Evolutionary conservation across 2,113 vertebrate genomes (phyloP).

Genomic region (Zosterops hypoxanthus): DNA sequence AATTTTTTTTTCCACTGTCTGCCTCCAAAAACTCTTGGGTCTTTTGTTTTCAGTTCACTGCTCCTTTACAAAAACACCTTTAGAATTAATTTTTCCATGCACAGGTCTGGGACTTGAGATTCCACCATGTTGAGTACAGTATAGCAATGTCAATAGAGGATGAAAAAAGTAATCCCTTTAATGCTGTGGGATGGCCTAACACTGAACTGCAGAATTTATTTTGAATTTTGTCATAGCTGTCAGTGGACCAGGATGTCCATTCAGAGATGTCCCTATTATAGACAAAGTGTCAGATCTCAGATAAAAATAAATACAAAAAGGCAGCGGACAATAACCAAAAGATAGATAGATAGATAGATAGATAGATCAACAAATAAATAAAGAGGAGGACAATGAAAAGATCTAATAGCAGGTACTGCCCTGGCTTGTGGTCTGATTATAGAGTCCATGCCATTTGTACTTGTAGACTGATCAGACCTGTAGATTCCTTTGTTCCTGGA

Average conservation of each 20-base stretch:
- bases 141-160: neutral
- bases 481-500: neutral
- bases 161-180: neutral
- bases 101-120: neutral
- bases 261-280: neutral
- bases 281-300: neutral
- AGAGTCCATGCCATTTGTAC: neutral
- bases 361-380: neutral
- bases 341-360: neutral
- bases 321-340: neutral
- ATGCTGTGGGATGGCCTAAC: fast-evolving
- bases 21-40: neutral
- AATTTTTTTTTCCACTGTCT: neutral
- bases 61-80: neutral
- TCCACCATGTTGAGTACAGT: neutral
- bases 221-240: neutral
- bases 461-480: neutral
- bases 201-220: neutral
- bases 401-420: neutral
- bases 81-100: neutral
- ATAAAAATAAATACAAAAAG: neutral
- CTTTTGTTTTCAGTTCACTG: neutral
- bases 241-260: neutral
- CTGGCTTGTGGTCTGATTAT: neutral
- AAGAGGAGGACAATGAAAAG: neutral